These are phyloP conservation scores for Epicampocera succincta DNA, from an alignment of 2,888 invertebrate species.

Conservation along the genomic window DNA sequence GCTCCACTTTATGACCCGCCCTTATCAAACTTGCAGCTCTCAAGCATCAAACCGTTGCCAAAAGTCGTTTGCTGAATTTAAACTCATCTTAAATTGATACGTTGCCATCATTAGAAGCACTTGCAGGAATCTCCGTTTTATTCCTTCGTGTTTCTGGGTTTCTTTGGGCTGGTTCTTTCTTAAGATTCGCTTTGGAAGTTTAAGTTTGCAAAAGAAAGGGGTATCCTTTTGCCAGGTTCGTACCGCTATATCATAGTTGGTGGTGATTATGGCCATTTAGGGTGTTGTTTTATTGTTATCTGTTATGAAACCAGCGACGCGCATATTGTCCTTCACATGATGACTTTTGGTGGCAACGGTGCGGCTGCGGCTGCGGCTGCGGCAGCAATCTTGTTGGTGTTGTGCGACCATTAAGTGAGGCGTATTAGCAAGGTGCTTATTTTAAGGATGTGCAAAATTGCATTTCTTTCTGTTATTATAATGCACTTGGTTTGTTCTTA, in stretches of 20 bases:
- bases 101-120: constrained; percentile 59
- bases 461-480: constrained; percentile 22
- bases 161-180: not conserved
- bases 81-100: constrained; percentile 44
- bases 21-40: not conserved
- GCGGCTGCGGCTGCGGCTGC: not conserved
- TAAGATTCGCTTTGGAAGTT: constrained; percentile 7
- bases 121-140: constrained; percentile 53
- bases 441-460: constrained; percentile 67
- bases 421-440: constrained; percentile 70
- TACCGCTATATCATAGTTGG: constrained; percentile 5
- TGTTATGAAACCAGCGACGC: constrained; percentile 29
- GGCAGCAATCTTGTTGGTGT: constrained; percentile 4
- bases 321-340: constrained; percentile 43
- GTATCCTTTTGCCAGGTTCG: constrained; percentile 44
- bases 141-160: too few species aligned
- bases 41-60: constrained; percentile 2
- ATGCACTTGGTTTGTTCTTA: constrained; percentile 35
- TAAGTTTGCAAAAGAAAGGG: constrained; percentile 30
- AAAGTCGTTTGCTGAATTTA: constrained; percentile 12
- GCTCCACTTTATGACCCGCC: not conserved
- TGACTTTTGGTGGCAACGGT: constrained; percentile 21
- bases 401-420: constrained; percentile 60
- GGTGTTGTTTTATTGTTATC: constrained; percentile 63
- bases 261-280: constrained; percentile 64